Base-by-base conservation (phyloP, 2,113 vertebrate genomes). In the Eurystomus gularis region DNA sequence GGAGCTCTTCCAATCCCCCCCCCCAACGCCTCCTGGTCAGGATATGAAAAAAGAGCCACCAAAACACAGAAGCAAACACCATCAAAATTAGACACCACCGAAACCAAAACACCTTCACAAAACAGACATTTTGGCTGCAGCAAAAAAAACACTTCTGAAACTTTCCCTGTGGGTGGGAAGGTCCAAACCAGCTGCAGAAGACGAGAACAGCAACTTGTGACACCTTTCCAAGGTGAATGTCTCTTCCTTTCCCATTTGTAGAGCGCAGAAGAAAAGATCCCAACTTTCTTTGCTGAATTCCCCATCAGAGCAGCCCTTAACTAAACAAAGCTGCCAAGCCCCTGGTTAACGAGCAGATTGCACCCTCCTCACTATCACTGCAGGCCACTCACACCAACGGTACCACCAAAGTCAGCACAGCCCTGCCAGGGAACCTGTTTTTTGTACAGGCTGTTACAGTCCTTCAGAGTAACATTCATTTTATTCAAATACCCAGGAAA, bases 1-100 rank as follows among this genome's bases (percentile, higher is more conserved):
- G 16, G 16, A 21, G 4, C 20, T 39, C 7, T 17, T 6, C 3
- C 13, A 6, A 3, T 6, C 4, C 9, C 3, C 26, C 6, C 1
- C 16, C 3, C 11, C 1, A n/a, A n/a, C n/a, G n/a, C 11, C 31
- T 75, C 55, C 16, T 20, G 61, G 48, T 24, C 24, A 31, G 28
- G n/a, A 7, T 12, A 13, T 17, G 2, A n/a, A 28, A 42, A 71
- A 13, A 39, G 25, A 58, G 9, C 25, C 89, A 33, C 12, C 25
- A 7, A 42, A 88, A 29, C n/a, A 40, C 19, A 17, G 3, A 58
- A 62, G 16, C 7, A 5, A 70, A 14, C 49, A 11, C 35, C 19
- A 19, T 5, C 18, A 21, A 61, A 48, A 8, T 21, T 21, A 66
- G 15, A 17, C 21, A 9, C 39, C 15, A 16, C n/a, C 5, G 2